phyloP scores from a whole-genome alignment of 2,888 invertebrate species.

The Agrypnus murinus region DNA sequence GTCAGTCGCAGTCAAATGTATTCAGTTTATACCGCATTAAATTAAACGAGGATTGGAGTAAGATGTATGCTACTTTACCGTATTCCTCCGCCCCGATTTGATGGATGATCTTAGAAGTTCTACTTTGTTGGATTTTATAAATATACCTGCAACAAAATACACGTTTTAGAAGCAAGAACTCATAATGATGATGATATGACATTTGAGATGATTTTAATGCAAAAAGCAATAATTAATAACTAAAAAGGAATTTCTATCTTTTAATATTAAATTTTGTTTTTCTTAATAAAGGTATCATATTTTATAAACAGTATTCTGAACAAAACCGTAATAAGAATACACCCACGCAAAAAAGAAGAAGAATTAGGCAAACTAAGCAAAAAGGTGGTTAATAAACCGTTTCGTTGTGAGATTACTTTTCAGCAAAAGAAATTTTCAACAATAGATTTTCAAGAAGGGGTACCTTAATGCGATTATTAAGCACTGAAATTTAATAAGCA shows the following conservation, averaged over 20 bases:
- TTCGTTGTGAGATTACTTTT: constrained; percentile 44
- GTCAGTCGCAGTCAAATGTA: constrained; percentile 69
- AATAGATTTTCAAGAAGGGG: constrained; percentile 61
- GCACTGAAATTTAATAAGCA: constrained; percentile 69
- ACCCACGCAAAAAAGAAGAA: not conserved
- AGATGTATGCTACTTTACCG: constrained; percentile 65
- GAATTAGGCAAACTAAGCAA: constrained; percentile 30
- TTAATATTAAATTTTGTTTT: too few species aligned
- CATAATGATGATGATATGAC: too few species aligned
- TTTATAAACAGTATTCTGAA: too few species aligned
- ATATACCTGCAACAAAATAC: constrained; percentile 32
- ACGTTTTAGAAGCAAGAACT: not conserved
- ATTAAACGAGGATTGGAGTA: constrained; percentile 67
- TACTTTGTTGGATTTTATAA: constrained; percentile 22
- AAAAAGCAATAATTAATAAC: too few species aligned
- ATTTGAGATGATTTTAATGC: too few species aligned
- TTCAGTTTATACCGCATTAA: constrained; percentile 68
- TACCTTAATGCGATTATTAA: constrained; percentile 66
- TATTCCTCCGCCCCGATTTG: constrained; percentile 60
- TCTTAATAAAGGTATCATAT: too few species aligned
- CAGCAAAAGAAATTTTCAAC: constrained; percentile 58
- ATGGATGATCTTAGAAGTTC: constrained; percentile 59
- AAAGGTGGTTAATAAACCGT: constrained; percentile 39
- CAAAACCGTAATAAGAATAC: too few species aligned
- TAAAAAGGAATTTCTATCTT: too few species aligned